A percentile compares a stretch with the other conserved stretches of the same genome.
Evolutionary conservation across 1,140 invertebrate genomes (phyloP).

Genomic region (Anoplolepis gracilipes): DNA sequence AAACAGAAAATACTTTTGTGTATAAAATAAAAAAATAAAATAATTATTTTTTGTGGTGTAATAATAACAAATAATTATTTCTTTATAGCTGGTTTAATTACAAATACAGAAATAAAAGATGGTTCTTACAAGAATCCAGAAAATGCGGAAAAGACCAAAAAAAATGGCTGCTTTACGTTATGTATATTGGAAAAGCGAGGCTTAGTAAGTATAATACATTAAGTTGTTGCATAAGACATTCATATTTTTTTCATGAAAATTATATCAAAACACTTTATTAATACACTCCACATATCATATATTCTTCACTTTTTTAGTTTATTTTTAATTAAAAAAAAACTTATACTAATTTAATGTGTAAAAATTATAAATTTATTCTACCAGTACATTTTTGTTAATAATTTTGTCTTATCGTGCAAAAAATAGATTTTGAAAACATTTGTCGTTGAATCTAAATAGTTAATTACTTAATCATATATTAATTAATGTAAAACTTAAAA

Average conservation of each 20-base stretch:
- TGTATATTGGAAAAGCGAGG: constrained; percentile 18
- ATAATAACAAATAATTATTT: not conserved
- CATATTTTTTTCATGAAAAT: not conserved
- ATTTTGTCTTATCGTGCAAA: too few species aligned
- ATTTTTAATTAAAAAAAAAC: too few species aligned
- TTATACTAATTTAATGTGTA: too few species aligned
- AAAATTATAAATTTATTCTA: too few species aligned
- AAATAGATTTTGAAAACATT: too few species aligned
- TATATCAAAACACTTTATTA: not conserved
- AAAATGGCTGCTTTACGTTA: not conserved
- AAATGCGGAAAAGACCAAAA: not conserved
- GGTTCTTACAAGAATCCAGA: constrained; percentile 3
- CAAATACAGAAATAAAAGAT: not conserved
- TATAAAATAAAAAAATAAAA: not conserved
- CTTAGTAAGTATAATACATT: not conserved
- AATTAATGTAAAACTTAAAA: too few species aligned
- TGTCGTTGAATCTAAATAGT: too few species aligned
- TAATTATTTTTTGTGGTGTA: not conserved
- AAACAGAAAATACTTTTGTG: too few species aligned
- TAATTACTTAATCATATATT: too few species aligned
- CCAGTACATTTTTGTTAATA: too few species aligned
- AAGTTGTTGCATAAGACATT: not conserved
- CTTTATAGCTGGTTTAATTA: constrained; percentile 8
- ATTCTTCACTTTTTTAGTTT: too few species aligned
- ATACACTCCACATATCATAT: too few species aligned